Conservation (phyloP, 2,113 vertebrate genomes). For the Dermatemys mawii region DNA sequence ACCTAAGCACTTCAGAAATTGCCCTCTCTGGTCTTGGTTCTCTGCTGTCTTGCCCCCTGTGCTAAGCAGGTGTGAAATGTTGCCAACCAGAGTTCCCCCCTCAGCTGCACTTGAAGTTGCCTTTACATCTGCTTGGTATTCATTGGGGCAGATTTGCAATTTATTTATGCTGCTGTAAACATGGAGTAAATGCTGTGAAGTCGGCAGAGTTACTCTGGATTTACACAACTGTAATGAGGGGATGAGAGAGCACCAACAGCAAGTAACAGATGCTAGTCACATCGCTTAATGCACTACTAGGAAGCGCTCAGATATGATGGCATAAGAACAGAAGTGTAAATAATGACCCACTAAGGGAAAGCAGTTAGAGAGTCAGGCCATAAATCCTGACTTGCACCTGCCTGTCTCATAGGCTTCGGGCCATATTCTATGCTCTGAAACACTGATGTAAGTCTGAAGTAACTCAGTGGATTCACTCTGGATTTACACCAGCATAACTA, state of each 20-base stretch:
- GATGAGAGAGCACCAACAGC: fast-evolving
- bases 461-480: background rate
- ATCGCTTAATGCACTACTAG: background rate
- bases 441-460: background rate
- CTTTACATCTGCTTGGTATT: background rate
- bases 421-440: fast-evolving
- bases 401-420: fast-evolving
- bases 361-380: background rate
- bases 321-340: background rate
- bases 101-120: background rate
- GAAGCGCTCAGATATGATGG: background rate
- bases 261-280: fast-evolving
- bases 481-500: background rate
- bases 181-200: background rate
- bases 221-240: background rate
- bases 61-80: background rate
- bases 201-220: fast-evolving
- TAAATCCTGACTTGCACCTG: fast-evolving
- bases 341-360: background rate
- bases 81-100: background rate
- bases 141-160: background rate
- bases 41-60: background rate
- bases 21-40: background rate
- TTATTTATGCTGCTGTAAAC: background rate
- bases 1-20: background rate